phyloP scores from a whole-genome alignment of 1,140 invertebrate genomes.

The Drosophila santomea region DNA sequence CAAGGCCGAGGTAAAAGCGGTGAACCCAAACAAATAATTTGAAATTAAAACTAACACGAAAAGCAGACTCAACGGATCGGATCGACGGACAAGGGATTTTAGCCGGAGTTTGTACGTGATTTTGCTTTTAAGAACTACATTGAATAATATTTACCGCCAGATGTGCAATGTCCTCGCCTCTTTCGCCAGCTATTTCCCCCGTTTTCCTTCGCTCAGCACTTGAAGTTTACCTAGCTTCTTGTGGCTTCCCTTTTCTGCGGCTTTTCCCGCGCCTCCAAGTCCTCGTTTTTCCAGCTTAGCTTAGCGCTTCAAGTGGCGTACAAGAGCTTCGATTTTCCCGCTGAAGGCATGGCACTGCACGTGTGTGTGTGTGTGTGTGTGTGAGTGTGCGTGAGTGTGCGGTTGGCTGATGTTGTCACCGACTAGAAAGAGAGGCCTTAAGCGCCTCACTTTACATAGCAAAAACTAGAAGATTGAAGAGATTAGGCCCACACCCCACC shows the following conservation, averaged over 20 bases:
- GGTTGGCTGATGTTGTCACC: conserved; percentile 67
- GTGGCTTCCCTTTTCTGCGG: conserved; percentile 1
- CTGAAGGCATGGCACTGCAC: conserved; percentile 35
- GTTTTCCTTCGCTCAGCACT: conserved; percentile 33
- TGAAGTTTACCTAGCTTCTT: conserved; percentile 56
- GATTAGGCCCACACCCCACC: conserved; percentile 49
- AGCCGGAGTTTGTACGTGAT: conserved; percentile 56
- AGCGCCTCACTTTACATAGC: conserved; percentile 74
- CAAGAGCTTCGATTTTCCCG: conserved; percentile 69
- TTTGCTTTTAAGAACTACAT: conserved; percentile 71
- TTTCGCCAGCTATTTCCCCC: background rate
- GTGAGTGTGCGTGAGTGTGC: background rate
- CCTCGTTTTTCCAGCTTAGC: conserved; percentile 61
- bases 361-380: conserved; percentile 3
- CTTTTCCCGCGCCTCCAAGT: conserved; percentile 21
- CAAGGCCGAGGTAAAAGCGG: conserved; percentile 24
- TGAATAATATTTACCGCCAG: conserved; percentile 64
- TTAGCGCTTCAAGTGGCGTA: conserved; percentile 56
- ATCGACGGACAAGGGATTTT: conserved; percentile 17
- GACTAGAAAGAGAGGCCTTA: conserved; percentile 42
- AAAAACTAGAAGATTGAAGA: conserved; percentile 77
- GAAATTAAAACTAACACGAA: conserved; percentile 59
- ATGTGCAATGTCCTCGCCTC: conserved; percentile 11
- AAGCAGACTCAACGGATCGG: background rate
- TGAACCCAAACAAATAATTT: conserved; percentile 67